Evolutionary conservation across 2,888 invertebrate genomes (phyloP).

Genomic region (Leistus spinibarbis): DNA sequence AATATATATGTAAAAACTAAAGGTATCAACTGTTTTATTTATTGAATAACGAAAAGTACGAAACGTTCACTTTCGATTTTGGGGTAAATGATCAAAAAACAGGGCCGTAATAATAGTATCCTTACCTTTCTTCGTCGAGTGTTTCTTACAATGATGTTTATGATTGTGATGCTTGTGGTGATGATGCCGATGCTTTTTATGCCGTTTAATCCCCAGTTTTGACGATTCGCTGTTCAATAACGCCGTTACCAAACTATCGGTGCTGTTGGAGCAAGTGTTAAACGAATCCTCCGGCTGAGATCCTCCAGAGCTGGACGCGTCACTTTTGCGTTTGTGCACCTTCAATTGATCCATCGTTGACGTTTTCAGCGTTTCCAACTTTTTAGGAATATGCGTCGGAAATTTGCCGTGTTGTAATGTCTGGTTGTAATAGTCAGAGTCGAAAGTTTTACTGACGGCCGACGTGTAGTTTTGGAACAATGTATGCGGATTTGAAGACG

Average conservation of each 20-base stretch:
- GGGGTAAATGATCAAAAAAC: too few relatives aligned
- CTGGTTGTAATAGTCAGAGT: slow-evolving; percentile 22
- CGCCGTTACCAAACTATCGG: slow-evolving; percentile 17
- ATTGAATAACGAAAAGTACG: neutral
- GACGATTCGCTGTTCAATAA: slow-evolving; percentile 24
- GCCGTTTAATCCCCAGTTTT: slow-evolving; percentile 36
- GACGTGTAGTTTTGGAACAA: slow-evolving; percentile 22
- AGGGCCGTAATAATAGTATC: too few relatives aligned
- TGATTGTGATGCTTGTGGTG: slow-evolving; percentile 50
- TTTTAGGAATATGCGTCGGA: slow-evolving; percentile 6
- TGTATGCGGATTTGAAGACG: neutral
- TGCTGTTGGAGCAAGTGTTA: slow-evolving; percentile 23
- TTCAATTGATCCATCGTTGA: slow-evolving; percentile 17
- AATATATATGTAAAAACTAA: too few relatives aligned
- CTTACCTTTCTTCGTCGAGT: slow-evolving; percentile 45
- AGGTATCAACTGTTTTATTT: neutral
- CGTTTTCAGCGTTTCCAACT: slow-evolving; percentile 10
- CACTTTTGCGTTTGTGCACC: neutral
- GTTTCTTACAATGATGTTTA: slow-evolving; percentile 52
- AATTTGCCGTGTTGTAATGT: slow-evolving; percentile 18
- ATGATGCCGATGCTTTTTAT: slow-evolving; percentile 46
- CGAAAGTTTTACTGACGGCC: slow-evolving; percentile 10
- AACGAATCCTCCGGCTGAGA: neutral
- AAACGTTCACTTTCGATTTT: too few relatives aligned
- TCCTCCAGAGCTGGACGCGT: neutral